Evolutionary conservation across 2,113 vertebrate genomes (phyloP), one percentile per base, ranked within the genome.

Genomic region (Brachionichthys hirsutus): DNA sequence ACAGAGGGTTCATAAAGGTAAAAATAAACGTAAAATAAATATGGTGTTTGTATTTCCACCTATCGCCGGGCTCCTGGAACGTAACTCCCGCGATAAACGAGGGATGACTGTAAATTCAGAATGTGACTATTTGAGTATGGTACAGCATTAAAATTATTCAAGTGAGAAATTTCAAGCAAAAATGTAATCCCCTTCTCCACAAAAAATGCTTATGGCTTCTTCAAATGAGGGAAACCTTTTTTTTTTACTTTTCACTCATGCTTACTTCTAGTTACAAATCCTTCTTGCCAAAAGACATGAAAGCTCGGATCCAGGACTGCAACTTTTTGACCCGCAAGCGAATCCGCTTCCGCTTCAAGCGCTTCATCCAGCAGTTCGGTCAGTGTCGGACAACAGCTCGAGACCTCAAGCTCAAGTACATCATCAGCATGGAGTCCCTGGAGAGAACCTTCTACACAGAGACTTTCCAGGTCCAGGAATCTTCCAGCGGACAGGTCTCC

Each of bases 381-480:
- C 93, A 94, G 75, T 99, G 95, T 85, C 94, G 92, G 88, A 94
- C 94, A 58, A 93, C 94, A 41, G 91, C 90, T 17, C 93, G 94
- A 14, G 95, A 98, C 81, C 90, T 99, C 85, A 98, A 97, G 89
- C 93, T 99, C 53, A 99, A 98, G 59, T 99, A 99, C 87, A 92
- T 99, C 75, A 95, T 98, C 85, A 98, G 95, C 89, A 90, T 98
- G 86, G 96, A 99, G 91, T 91, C 89, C 13, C 92, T 99, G 85
- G 94, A 97, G 84, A 87, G 92, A 53, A 90, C 90, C 58, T 96
- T 98, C 92, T 98, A 95, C 89, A 95, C 94, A n/a, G 97, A 99
- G 66, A 89, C 90, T 54, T 99, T 99, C 90, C 89, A 92, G 80
- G 95, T 98, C 68, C 93, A 88, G 79, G 93, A 98, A 30, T 90